Percentiles rank a stretch among this genome's conserved stretches.
Conservation (phyloP, 1,140 invertebrate species). For the Tetragonula clypearis region DNA sequence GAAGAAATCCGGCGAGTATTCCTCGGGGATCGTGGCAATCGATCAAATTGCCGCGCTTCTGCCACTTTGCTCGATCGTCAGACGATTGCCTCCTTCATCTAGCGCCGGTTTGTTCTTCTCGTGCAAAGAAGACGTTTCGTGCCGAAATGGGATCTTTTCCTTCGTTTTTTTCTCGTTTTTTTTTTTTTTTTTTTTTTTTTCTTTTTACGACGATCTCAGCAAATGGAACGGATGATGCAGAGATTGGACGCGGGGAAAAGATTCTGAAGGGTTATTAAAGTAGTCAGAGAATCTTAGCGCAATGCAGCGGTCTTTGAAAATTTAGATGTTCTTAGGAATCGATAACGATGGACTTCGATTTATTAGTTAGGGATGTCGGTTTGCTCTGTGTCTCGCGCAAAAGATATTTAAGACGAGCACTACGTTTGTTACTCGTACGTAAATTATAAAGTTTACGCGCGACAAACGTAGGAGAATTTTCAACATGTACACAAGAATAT, state of each 20-base stretch:
- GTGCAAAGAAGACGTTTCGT: no score
- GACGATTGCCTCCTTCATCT: not conserved
- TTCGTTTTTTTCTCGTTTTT: not conserved
- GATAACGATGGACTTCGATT: not conserved
- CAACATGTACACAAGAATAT: no score
- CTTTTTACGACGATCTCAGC: not conserved
- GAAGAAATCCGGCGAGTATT: constrained; percentile 14
- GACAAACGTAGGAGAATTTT: no score
- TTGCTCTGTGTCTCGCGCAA: no score
- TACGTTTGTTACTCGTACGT: no score
- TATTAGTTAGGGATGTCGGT: no score
- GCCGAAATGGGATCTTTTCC: not conserved
- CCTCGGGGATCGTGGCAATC: constrained; percentile 42
- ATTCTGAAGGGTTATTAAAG: not conserved
- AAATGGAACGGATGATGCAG: not conserved
- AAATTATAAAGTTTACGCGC: no score
- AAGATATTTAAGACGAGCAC: no score
- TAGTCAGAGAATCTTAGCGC: not conserved
- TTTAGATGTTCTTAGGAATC: not conserved
- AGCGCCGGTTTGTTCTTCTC: not conserved
- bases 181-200: no score
- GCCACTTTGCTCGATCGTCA: constrained; percentile 57
- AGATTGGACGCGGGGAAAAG: not conserved
- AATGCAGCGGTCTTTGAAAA: not conserved
- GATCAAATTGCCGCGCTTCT: constrained; percentile 52